Evolutionary conservation across 2,888 invertebrate species (phyloP).

Genomic region (Hyposoter dolosus): DNA sequence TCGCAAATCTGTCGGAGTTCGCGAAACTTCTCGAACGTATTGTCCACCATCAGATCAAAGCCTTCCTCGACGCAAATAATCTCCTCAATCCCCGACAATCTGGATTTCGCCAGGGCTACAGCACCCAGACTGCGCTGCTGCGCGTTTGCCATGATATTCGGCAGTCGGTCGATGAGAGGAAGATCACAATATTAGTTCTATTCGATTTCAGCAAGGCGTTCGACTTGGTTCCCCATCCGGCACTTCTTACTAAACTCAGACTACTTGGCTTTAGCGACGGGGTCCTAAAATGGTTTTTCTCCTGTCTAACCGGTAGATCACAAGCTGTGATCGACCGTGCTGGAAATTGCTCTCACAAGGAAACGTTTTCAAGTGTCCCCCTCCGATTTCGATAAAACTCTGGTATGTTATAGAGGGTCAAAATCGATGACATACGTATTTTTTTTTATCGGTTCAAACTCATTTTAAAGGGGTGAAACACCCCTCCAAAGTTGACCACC

Average conservation of each 20-base stretch:
- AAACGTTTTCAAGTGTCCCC: too few relatives aligned
- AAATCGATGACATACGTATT: too few relatives aligned
- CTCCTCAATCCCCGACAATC: background rate
- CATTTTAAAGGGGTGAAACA: too few relatives aligned
- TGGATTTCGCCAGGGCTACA: background rate
- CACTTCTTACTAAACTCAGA: background rate
- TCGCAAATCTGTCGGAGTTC: conserved; percentile 36
- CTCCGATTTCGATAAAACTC: too few relatives aligned
- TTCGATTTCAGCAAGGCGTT: conserved; percentile 61
- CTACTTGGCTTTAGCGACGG: background rate
- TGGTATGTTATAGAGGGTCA: too few relatives aligned
- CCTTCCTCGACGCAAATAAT: background rate
- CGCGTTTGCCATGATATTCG: conserved; percentile 25
- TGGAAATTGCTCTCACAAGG: background rate
- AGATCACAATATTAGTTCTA: conserved; percentile 46
- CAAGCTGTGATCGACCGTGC: background rate
- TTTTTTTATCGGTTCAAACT: too few relatives aligned
- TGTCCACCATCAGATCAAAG: conserved; percentile 24
- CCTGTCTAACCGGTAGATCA: conserved; percentile 23
- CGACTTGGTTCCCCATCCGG: background rate
- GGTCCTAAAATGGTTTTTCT: conserved; percentile 10
- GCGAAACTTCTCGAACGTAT: conserved; percentile 52
- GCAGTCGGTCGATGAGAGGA: conserved; percentile 10
- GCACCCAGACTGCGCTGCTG: conserved; percentile 35
- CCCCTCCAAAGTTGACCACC: too few relatives aligned